Evolutionary conservation across 2,797 vertebrate genomes (phyloP), one percentile per base, ranked within the genome.

Genomic region (Danio kyathit): DNA sequence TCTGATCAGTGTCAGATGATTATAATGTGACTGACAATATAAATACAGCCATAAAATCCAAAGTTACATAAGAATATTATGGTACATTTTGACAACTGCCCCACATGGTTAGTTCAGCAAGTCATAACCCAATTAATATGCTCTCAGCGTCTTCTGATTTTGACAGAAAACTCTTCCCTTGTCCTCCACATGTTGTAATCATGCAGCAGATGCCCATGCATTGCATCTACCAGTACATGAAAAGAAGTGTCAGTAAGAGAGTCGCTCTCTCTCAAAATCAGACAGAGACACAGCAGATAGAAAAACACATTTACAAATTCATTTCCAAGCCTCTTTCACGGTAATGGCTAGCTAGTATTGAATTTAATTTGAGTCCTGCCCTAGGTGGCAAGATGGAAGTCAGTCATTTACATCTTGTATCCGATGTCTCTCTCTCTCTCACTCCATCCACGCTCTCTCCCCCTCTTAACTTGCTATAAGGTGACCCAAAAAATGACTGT

Each of bases 401-500:
- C 61, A 56, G 76, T 73, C 57, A 79, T 82, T 74, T 71, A 79
- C 54, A 82, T 83, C 70, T 63, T 76, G 16, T 51, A 76, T 59
- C 52, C 29, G 38, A 74, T 73, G 63, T 81, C 82, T 82, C 71
- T 57, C 13, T 82, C 71, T 57, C 13, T 75, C 19, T 19, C 29
- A 61, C 51, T 64, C 80, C 52, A 65, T 43, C 48, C 57, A 44
- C 7, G 59, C 52, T 71, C 52, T 74, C 21, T 48, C 17, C 77
- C 66, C 69, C 65, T 66, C 16, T 63, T 82, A 71, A 48, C 63
- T 59, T 79, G 79, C 76, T 83, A 75, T 82, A 79, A 79, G 70
- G 80, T 88, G 83, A 86, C 81, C 85, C 83, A 84, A 80, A 84
- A 86, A 86, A 86, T 76, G 59, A 83, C 79, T 80, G 79, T 82